Evolutionary conservation across 2,888 invertebrate species (phyloP).

Genomic region (Subacronicta megacephala): DNA sequence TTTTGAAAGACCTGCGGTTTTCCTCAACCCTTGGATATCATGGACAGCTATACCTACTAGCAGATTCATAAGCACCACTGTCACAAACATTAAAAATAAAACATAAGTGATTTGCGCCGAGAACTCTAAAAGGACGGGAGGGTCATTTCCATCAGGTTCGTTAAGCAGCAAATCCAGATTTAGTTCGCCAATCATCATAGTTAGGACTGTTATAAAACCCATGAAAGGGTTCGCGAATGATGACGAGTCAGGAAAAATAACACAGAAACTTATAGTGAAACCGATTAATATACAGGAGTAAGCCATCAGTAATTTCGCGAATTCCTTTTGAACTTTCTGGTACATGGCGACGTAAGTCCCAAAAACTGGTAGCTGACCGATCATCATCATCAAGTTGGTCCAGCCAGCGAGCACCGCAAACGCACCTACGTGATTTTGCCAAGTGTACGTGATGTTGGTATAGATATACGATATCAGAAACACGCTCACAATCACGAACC

Average conservation of each 20-base stretch:
- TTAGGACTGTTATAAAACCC: slow-evolving; percentile 95
- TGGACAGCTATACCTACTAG: slow-evolving; percentile 96
- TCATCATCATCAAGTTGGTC: slow-evolving; percentile 97
- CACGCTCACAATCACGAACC: slow-evolving; percentile 96
- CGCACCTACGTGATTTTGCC: slow-evolving; percentile 96
- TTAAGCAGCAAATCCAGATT: slow-evolving; percentile 93
- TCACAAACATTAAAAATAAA: slow-evolving; percentile 94
- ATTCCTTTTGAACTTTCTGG: slow-evolving; percentile 96
- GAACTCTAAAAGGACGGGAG: slow-evolving; percentile 93
- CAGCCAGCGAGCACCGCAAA: slow-evolving; percentile 96
- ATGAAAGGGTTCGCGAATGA: slow-evolving; percentile 95
- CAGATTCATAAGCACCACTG: slow-evolving; percentile 95
- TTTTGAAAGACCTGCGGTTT: slow-evolving; percentile 95
- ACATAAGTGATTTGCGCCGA: slow-evolving; percentile 95
- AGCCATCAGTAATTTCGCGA: slow-evolving; percentile 95
- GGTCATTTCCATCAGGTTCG: slow-evolving; percentile 93
- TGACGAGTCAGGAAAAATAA: slow-evolving; percentile 95
- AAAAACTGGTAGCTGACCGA: slow-evolving; percentile 96
- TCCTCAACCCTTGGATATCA: slow-evolving; percentile 95
- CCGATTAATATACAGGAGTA: slow-evolving; percentile 96
- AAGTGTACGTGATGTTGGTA: slow-evolving; percentile 92
- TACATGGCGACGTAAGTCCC: slow-evolving; percentile 98
- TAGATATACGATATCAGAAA: slow-evolving; percentile 95
- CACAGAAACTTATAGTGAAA: slow-evolving; percentile 96
- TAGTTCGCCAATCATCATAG: slow-evolving; percentile 97